phyloP scores from a whole-genome alignment of 2,113 vertebrate genomes.

The Festucalex cinctus region DNA sequence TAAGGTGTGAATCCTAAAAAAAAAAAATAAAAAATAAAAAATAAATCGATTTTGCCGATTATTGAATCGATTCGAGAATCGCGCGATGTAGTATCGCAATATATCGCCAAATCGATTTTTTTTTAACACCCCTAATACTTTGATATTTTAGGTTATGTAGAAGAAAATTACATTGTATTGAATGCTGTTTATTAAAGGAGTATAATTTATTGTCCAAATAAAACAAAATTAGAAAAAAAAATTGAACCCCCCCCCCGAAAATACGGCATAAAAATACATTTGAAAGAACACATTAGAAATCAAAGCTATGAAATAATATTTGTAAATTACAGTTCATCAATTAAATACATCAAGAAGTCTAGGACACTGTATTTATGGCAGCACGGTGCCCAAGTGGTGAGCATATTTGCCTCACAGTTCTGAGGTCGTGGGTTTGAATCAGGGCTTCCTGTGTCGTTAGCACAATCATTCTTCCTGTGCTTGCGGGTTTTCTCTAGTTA shows the following conservation, averaged over 20 bases:
- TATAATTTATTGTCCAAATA: neutral
- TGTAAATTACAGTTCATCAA: neutral
- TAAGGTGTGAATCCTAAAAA: too few relatives aligned
- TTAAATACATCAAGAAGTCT: neutral
- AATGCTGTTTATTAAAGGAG: too few relatives aligned
- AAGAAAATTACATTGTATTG: neutral
- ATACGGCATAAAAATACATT: neutral
- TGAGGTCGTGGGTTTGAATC: neutral
- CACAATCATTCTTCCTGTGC: too few relatives aligned
- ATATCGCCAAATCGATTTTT: too few relatives aligned
- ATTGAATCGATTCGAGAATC: too few relatives aligned
- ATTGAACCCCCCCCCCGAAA: neutral
- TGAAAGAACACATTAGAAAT: neutral
- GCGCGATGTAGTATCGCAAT: too few relatives aligned
- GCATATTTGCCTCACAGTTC: neutral
- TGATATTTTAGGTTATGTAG: neutral
- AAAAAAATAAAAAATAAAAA: too few relatives aligned
- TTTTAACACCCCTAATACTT: too few relatives aligned
- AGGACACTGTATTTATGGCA: neutral
- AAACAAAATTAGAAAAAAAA: neutral
- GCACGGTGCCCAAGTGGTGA: neutral
- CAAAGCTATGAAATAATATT: neutral
- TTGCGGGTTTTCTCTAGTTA: too few relatives aligned
- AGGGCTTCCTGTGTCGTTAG: too few relatives aligned
- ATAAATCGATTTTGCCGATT: too few relatives aligned